Evolutionary conservation across 2,113 vertebrate genomes (phyloP).

Genomic region (Hemichromis elongatus): DNA sequence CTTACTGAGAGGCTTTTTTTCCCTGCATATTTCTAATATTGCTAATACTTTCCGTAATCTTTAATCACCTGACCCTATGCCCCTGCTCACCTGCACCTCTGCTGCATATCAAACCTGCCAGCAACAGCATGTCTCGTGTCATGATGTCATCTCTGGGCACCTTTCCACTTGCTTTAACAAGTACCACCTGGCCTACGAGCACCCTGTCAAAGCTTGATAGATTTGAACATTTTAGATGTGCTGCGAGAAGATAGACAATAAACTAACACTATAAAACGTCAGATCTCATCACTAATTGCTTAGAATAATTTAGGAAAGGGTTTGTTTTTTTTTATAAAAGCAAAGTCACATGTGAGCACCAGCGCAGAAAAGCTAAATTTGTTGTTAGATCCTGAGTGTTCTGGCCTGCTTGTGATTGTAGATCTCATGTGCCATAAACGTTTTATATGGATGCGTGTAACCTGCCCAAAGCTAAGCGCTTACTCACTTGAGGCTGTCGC

Average conservation of each 20-base stretch:
- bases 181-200: slow-evolving; percentile 35
- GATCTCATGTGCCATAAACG: background rate
- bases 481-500: background rate
- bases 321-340: background rate
- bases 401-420: background rate
- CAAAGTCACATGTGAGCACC: background rate
- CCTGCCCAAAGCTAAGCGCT: background rate
- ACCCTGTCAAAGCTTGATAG: slow-evolving; percentile 25
- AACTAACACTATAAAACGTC: background rate
- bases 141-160: slow-evolving; percentile 46
- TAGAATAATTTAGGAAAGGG: background rate
- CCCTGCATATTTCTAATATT: background rate
- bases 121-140: slow-evolving; percentile 11
- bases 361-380: background rate
- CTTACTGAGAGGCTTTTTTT: background rate
- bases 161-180: slow-evolving; percentile 36
- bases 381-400: background rate
- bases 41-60: slow-evolving; percentile 32
- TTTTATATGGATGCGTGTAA: background rate
- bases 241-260: background rate
- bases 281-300: background rate
- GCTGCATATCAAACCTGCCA: slow-evolving; percentile 31
- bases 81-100: slow-evolving; percentile 14
- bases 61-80: slow-evolving; percentile 9
- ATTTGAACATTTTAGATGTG: background rate